Evolutionary conservation across 2,797 vertebrate genomes (phyloP), one percentile per base, ranked within the genome.

Genomic region (Apodemus agrarius): DNA sequence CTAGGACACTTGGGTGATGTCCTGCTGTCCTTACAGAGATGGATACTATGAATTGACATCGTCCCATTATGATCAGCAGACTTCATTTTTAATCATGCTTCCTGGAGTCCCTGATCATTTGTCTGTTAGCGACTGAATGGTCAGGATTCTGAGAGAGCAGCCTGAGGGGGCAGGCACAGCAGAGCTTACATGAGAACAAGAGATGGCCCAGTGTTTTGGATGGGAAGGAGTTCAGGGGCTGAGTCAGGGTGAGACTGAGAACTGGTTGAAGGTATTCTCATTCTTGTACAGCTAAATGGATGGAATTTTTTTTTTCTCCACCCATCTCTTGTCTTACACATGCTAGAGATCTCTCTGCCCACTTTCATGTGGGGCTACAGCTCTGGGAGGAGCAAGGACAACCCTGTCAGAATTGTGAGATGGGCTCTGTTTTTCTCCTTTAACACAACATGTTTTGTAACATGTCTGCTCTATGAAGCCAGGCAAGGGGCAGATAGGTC

Each of bases 261-360:
- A 29, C 49, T 40, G 1, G 12, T 31, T 16, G 46, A 43, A 80
- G 26, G 26, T 21, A 12, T n/a, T 54, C n/a, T 54, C 34, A 3
- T 69, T 76, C 76, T 49, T 57, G 37, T 12, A 12, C 1, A 6
- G 3, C 10, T 2, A 83, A 37, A 5, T 8, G 29, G 31, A 49
- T 63, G 61, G 4, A 31, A 4, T 1, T 3, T 43, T 14, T 43
- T 14, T 3, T 2, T 29, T 3, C 3, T 61, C 26, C 40, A 29
- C 12, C 12, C 2, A 63, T 43, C 26, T 34, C 0, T 43, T 14
- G 3, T 1, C n/a, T 29, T 6, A 24, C 17, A 6, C 1, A 14
- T 37, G 22, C 52, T 52, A 81, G 80, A n/a, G 16, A 14, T 12
- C 10, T 40, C 65, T 78, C 65, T 76, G 81, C 59, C 22, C 6